Conservation (phyloP, 2,888 invertebrate genomes). For the Watsonalla cultraria region DNA sequence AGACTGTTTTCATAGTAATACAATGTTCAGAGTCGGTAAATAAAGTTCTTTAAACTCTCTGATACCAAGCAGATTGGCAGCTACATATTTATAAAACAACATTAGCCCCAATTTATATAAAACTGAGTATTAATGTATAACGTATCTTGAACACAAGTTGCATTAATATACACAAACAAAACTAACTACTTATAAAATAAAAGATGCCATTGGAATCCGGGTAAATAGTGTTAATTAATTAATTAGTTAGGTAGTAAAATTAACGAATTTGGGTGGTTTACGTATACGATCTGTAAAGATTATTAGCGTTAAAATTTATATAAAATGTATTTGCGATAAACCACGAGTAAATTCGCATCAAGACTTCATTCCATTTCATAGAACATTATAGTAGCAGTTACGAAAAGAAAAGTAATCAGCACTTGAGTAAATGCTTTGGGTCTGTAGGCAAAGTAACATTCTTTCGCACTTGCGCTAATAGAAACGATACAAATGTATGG, state of each 20-base stretch:
- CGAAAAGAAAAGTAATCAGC: too few relatives aligned
- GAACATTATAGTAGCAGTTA: not conserved
- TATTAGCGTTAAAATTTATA: not conserved
- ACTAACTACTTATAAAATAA: too few relatives aligned
- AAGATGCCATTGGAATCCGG: constrained; percentile 24
- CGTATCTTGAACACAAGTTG: too few relatives aligned
- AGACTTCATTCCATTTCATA: constrained; percentile 3
- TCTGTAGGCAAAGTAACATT: too few relatives aligned
- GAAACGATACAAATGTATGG: too few relatives aligned
- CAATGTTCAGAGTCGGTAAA: not conserved
- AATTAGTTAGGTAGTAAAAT: constrained; percentile 6
- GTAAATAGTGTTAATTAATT: constrained; percentile 22
- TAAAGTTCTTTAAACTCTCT: not conserved
- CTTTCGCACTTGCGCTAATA: too few relatives aligned
- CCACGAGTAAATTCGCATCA: not conserved
- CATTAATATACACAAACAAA: too few relatives aligned
- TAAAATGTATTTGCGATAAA: not conserved
- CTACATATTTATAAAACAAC: not conserved
- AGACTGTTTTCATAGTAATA: too few relatives aligned
- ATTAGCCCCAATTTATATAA: too few relatives aligned
- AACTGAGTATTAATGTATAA: too few relatives aligned
- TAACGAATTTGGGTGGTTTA: constrained; percentile 6
- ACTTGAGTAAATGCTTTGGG: too few relatives aligned
- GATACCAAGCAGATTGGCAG: not conserved
- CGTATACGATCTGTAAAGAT: not conserved